Evolutionary conservation across 2,113 vertebrate species (phyloP), one percentile per base, ranked within the genome.

Genomic region (Thamnophis sirtalis): DNA sequence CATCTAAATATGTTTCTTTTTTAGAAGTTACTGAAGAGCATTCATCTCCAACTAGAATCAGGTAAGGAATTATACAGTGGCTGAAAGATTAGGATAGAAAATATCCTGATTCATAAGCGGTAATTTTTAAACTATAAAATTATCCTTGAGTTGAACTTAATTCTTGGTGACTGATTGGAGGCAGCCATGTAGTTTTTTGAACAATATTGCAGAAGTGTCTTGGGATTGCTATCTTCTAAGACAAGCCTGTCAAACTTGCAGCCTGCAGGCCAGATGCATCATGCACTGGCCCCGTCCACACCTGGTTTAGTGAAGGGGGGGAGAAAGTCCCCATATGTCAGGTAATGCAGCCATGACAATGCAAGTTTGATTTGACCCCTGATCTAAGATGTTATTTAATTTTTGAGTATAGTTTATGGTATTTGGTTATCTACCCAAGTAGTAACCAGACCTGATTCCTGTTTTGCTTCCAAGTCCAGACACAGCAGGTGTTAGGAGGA

Each of bases 21-120:
- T 93, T 94, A 98, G 98, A 96, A 93, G 95, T 97, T 94, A 94
- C 96, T 92, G 97, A 97, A 94, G 97, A 97, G 48, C 97, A 93
- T 95, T 96, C 93, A 55, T 97, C 96, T 94, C 96, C 97, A 90
- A 92, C 96, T 92, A 97, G 96, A 96, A 94, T 97, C 96, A 98
- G 98, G 98, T 98, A 96, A 95, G 95, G 94, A 93, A 1, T 22
- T 73, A 53, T 51, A 7, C 54, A 60, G 91, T 93, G 54, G 24
- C 26, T 88, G 21, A 9, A 87, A 54, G 17, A 5, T 87, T 54
- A 58, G 80, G 9, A 15, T 28, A 49, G 15, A 21, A 17, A 50
- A 60, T 60, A n/a, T 13, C 33, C 9, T 22, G 26, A 15, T 85
- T 49, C 53, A 49, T 19, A 85, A 9, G 21, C 10, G 15, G 19